These are phyloP conservation scores for Tachysurus fulvidraco DNA, from an alignment of 2,113 vertebrate species.

Conservation along the genomic window DNA sequence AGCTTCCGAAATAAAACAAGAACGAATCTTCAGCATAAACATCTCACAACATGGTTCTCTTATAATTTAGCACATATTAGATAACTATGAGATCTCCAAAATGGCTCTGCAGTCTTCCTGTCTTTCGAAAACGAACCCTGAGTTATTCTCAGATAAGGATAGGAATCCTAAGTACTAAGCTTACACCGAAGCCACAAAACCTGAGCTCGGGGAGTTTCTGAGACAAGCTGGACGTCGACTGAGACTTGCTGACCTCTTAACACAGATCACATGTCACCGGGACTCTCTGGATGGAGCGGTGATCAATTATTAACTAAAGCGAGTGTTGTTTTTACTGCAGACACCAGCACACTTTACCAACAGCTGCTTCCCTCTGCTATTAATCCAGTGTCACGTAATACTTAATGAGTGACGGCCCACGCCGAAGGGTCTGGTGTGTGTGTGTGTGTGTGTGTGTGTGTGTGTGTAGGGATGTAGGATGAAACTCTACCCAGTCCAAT, in stretches of 20 bases:
- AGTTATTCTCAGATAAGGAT: neutral
- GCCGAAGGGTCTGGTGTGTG: neutral
- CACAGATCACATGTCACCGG: slow-evolving; percentile 35
- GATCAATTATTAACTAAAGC: slow-evolving; percentile 64
- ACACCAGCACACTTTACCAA: slow-evolving; percentile 41
- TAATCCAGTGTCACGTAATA: slow-evolving; percentile 51
- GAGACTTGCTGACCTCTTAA: slow-evolving; percentile 32
- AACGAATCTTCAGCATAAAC: neutral
- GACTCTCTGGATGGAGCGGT: slow-evolving; percentile 22
- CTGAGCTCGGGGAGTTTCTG: slow-evolving; percentile 10
- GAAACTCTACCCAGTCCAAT: neutral
- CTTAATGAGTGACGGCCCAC: slow-evolving; percentile 49
- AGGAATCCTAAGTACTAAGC: neutral
- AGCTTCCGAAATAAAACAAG: neutral
- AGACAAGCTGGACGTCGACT: neutral
- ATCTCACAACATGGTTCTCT: neutral
- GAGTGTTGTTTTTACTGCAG: slow-evolving; percentile 59
- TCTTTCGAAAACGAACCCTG: neutral
- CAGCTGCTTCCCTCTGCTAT: slow-evolving; percentile 51
- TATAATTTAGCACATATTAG: neutral
- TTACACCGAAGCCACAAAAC: slow-evolving; percentile 21
- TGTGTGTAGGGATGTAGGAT: neutral
- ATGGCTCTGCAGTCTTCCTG: neutral
- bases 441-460: neutral
- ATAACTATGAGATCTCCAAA: neutral